Conservation (phyloP, 2,888 invertebrate genomes). For the Stratiomys singularior region DNA sequence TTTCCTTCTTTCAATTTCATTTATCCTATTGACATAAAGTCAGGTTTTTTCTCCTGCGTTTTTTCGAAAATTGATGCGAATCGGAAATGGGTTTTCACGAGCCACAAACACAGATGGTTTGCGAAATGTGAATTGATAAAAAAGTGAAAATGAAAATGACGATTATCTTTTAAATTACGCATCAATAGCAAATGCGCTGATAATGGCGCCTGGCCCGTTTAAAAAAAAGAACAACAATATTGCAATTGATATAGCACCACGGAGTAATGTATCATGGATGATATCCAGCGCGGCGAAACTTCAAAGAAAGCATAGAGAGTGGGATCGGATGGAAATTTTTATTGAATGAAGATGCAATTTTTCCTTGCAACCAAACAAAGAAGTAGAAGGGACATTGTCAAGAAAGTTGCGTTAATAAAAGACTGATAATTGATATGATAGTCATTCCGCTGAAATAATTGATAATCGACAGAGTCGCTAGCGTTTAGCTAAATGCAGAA, state of each 20-base stretch:
- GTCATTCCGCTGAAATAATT: background rate
- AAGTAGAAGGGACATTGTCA: background rate
- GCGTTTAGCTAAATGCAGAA: background rate
- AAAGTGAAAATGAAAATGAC: background rate
- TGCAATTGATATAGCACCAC: background rate
- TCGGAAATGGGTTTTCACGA: background rate
- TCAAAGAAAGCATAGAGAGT: background rate
- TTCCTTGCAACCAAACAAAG: background rate
- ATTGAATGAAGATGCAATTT: background rate
- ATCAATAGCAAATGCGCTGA: background rate
- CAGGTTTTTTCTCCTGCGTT: background rate
- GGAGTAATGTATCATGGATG: background rate
- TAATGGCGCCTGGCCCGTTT: background rate
- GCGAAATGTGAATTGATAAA: too few species aligned
- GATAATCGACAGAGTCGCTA: background rate
- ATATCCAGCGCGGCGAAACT: background rate
- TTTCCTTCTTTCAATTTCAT: too few species aligned
- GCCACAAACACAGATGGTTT: background rate
- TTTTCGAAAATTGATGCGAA: background rate
- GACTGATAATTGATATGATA: background rate
- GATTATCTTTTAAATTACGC: background rate
- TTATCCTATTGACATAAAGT: too few species aligned
- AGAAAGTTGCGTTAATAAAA: background rate
- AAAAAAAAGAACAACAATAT: background rate
- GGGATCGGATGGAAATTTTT: background rate